phyloP scores from a whole-genome alignment of 2,113 vertebrate species.

The Riparia riparia region DNA sequence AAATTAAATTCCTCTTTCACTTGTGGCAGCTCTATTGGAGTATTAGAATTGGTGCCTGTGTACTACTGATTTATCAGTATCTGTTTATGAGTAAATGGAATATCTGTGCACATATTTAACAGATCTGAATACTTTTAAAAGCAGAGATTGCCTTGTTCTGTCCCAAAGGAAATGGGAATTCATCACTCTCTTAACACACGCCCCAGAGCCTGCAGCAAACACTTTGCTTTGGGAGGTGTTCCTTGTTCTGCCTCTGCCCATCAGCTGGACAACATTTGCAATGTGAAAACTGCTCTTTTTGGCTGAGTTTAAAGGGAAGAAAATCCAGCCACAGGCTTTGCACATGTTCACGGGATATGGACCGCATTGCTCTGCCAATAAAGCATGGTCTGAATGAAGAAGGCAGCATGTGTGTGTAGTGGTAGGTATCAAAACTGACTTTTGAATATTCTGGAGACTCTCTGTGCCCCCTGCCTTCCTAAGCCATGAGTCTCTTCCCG shows the following conservation, averaged over 20 bases:
- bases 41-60: background rate
- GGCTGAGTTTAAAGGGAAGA: background rate
- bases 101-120: background rate
- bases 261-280: background rate
- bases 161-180: background rate
- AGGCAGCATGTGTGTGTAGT: background rate
- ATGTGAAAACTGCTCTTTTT: background rate
- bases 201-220: background rate
- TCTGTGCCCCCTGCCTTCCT: background rate
- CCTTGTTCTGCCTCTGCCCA: background rate
- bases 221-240: background rate
- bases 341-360: background rate
- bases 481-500: background rate
- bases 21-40: background rate
- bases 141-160: background rate
- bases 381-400: background rate
- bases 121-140: background rate
- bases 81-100: background rate
- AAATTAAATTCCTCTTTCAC: background rate
- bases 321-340: background rate
- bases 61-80: background rate
- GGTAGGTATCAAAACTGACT: background rate
- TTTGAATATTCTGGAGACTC: background rate
- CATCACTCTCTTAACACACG: accelerated
- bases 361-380: background rate